phyloP scores from a whole-genome alignment of 2,113 vertebrate species.

The Arvicanthis niloticus region DNA sequence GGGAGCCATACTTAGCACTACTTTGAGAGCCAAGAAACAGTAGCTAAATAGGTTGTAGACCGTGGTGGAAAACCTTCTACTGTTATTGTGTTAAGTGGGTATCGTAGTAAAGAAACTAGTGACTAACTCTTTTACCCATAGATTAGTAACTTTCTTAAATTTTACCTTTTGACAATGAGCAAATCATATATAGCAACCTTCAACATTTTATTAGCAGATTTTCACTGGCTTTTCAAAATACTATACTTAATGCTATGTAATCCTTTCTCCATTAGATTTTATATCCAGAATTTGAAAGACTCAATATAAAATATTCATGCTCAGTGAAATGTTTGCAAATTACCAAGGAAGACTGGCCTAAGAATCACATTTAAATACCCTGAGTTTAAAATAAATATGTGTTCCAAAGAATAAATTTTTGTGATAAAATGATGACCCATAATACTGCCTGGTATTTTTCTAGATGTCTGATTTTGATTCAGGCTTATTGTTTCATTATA shows the following conservation, averaged over 20 bases:
- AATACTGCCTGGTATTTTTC: not conserved
- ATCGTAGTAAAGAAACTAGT: not conserved
- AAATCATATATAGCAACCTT: not conserved
- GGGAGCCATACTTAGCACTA: not conserved
- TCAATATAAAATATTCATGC: conserved; percentile 16
- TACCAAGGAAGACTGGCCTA: not conserved
- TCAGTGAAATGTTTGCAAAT: conserved; percentile 43
- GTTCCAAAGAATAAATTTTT: not conserved
- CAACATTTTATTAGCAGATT: not conserved
- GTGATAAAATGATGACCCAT: not conserved
- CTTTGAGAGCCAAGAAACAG: not conserved
- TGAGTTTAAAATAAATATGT: conserved; percentile 15
- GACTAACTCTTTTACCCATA: not conserved
- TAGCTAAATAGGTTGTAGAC: not conserved
- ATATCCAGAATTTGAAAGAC: not conserved
- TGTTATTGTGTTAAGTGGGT: not conserved
- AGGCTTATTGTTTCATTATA: conserved; percentile 5
- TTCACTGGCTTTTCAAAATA: conserved; percentile 7
- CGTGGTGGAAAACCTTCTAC: not conserved
- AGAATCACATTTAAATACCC: conserved; percentile 23
- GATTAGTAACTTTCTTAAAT: too few species aligned
- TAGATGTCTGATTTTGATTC: not conserved
- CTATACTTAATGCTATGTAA: conserved; percentile 19
- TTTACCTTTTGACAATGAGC: conserved; percentile 25
- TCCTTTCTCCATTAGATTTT: conserved; percentile 29